Evolutionary conservation across 2,888 invertebrate genomes (phyloP), one percentile per base, ranked within the genome.

Genomic region (Augochlorella aurata): DNA sequence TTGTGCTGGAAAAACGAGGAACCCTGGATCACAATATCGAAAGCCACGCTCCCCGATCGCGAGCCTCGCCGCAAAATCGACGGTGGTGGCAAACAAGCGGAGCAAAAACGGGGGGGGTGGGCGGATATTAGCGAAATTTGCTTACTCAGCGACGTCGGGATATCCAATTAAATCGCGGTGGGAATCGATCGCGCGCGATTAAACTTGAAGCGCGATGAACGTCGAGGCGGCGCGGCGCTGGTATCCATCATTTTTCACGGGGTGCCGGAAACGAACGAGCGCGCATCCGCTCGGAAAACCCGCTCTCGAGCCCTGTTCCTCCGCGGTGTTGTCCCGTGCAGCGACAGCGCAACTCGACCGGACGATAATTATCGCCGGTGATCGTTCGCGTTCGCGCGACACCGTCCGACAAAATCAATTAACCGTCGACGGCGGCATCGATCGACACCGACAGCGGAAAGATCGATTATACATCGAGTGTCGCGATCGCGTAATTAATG

Each of bases 401-500:
- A 54, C 63, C 83, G 80, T 74, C 80, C 80, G 61, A 82, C 79
- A 79, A 86, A 87, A 87, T 87, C 87, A 87, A 87, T 87, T 87
- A 88, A 86, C 84, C 78, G 54, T 18, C 80, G 74, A 9, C 58
- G 29, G 14, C 29, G 66, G 29, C 67, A 86, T 82, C 86, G 84
- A 84, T 86, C 86, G 83, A 74, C 79, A 47, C 38, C 74, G 79
- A 84, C 82, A 81, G 66, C 77, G 80, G 74, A 79, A 82, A 83
- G 83, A 88, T 88, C 87, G 88, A 88, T 87, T 88, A 83, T 86
- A 88, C 83, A 88, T 80, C 82, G 80, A 71, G 77, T 77, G 83
- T 80, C 86, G 87, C 83, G 87, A 87, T 87, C 88, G 81, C 74
- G 85, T 87, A 88, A 87, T 87, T 87, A 87, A 87, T 87, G 87